Evolutionary conservation across 2,113 vertebrate species (phyloP).

Genomic region (Diadophis punctatus): DNA sequence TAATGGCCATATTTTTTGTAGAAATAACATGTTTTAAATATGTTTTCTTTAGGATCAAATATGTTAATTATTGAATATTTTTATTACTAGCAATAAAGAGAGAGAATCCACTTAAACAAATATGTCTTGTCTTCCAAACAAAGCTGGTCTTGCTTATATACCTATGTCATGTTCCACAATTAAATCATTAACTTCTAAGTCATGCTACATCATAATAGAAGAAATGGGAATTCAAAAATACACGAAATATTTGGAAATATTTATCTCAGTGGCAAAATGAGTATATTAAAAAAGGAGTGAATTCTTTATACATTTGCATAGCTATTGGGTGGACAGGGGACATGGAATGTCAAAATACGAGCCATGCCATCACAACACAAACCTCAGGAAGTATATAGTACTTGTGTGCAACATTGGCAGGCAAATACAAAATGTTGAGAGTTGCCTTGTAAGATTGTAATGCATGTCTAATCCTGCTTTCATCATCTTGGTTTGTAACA

Average conservation of each 20-base stretch:
- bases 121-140: background rate
- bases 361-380: background rate
- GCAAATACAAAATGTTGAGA: background rate
- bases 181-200: background rate
- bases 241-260: background rate
- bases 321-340: background rate
- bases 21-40: background rate
- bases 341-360: background rate
- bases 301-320: background rate
- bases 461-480: background rate
- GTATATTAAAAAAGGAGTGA: background rate
- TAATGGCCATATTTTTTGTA: background rate
- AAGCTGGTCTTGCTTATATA: background rate
- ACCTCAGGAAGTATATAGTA: background rate
- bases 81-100: background rate
- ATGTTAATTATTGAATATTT: background rate
- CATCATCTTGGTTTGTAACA: background rate
- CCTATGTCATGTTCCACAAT: background rate
- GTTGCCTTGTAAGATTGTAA: background rate
- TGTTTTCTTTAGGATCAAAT: background rate
- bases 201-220: background rate
- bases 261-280: background rate
- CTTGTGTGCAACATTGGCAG: background rate
- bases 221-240: background rate
- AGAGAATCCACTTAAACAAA: background rate